A percentile compares a stretch with the other conserved stretches of the same genome.
Conservation (phyloP, 2,797 vertebrate genomes). For the Thunnus albacares region DNA sequence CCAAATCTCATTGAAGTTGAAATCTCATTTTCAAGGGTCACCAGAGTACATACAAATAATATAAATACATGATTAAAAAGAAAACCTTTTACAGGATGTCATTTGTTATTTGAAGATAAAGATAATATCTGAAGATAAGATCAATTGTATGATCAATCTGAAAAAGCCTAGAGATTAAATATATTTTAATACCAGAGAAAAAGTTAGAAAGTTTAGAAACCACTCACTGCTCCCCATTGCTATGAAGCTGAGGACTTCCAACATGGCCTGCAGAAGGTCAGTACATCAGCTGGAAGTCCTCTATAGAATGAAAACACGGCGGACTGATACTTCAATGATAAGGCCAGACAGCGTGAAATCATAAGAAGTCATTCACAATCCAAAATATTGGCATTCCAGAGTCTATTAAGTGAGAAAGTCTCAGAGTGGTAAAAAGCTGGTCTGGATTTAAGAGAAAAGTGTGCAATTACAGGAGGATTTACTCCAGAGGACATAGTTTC, state of each 20-base stretch:
- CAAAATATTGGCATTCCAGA: neutral
- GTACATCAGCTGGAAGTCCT: conserved; percentile 44
- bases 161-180: neutral
- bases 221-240: conserved; percentile 1
- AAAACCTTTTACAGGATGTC: neutral
- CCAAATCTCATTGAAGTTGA: neutral
- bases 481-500: neutral
- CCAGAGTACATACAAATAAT: neutral
- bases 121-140: neutral
- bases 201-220: neutral
- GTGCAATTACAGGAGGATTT: conserved; percentile 23
- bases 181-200: neutral
- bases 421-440: neutral
- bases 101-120: neutral
- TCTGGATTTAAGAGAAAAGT: neutral
- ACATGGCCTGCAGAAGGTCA: conserved; percentile 55
- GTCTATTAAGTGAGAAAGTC: conserved; percentile 15
- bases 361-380: conserved; percentile 8
- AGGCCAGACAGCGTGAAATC: conserved; percentile 45
- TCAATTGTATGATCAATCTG: neutral
- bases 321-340: conserved; percentile 27
- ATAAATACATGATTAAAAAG: no score
- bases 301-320: conserved; percentile 27
- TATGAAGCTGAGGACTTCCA: conserved; percentile 26
- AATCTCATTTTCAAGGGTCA: neutral